A percentile compares a stretch with the other conserved stretches of the same genome.
phyloP scores from a whole-genome alignment of 2,113 vertebrate genomes.

The Misgurnus anguillicaudatus region DNA sequence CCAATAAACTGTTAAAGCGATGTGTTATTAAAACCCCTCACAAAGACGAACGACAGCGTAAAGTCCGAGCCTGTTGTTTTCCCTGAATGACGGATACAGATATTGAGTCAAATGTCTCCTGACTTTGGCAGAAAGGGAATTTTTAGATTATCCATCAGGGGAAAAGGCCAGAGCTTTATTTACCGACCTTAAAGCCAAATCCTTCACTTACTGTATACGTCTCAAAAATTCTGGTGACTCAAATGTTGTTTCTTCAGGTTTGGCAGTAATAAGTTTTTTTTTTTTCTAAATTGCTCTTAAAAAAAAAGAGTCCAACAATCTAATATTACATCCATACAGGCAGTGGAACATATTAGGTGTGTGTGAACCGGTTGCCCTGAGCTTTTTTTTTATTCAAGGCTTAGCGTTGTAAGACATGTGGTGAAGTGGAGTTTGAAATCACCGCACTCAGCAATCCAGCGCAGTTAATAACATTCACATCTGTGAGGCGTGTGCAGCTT shows the following conservation, averaged over 20 bases:
- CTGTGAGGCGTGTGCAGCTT: slow-evolving; percentile 53
- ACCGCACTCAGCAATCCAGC: slow-evolving; percentile 61
- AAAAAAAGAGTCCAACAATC: slow-evolving; percentile 11
- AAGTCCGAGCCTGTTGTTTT: neutral
- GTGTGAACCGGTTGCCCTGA: slow-evolving; percentile 28
- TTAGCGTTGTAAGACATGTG: slow-evolving; percentile 54
- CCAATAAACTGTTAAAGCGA: too few species aligned
- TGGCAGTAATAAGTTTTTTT: neutral
- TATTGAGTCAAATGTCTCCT: slow-evolving; percentile 1
- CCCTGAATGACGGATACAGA: neutral
- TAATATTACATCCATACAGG: slow-evolving; percentile 10
- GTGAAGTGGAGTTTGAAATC: slow-evolving; percentile 54
- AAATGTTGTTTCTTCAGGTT: neutral
- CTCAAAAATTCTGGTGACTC: neutral
- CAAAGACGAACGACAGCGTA: too few species aligned
- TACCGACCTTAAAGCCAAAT: neutral
- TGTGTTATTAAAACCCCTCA: too few species aligned
- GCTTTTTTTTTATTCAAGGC: slow-evolving; percentile 52
- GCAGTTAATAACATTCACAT: slow-evolving; percentile 64
- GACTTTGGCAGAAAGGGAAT: neutral
- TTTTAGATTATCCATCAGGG: slow-evolving; percentile 3
- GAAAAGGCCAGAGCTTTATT: neutral
- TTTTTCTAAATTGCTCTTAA: neutral
- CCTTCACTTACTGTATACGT: too few species aligned
- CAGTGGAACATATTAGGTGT: slow-evolving; percentile 5